phyloP scores from a whole-genome alignment of 2,113 vertebrate genomes.

The Haemorhous mexicanus region DNA sequence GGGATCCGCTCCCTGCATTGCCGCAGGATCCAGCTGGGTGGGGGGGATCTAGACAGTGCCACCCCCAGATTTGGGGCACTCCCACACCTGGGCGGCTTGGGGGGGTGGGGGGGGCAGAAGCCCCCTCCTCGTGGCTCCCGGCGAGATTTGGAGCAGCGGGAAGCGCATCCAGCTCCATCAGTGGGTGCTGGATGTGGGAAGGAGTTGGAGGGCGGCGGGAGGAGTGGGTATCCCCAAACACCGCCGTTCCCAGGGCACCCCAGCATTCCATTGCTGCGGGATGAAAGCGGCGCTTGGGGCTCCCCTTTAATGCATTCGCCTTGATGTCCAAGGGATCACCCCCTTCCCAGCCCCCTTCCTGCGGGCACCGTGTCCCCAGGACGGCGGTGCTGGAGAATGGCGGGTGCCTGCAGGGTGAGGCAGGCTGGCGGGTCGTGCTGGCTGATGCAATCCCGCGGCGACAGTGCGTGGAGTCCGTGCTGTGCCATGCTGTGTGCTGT shows the following conservation, averaged over 20 bases:
- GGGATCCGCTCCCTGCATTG: not conserved
- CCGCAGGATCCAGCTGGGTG: not conserved
- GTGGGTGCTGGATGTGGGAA: not conserved
- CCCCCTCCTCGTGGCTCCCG: too few species aligned
- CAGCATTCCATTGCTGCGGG: not conserved
- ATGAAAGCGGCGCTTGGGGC: not conserved
- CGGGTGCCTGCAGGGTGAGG: not conserved
- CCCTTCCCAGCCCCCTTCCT: not conserved
- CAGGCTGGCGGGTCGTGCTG: not conserved
- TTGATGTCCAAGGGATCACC: not conserved
- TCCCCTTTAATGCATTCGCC: not conserved
- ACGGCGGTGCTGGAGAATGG: not conserved
- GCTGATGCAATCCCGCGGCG: not conserved
- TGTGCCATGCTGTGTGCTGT: not conserved
- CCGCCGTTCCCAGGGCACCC: not conserved
- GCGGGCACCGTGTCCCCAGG: not conserved
- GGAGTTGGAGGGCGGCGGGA: not conserved
- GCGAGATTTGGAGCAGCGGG: not conserved
- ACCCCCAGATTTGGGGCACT: too few species aligned
- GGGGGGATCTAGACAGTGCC: not conserved
- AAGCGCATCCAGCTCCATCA: not conserved
- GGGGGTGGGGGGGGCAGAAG: not conserved
- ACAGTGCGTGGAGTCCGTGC: not conserved
- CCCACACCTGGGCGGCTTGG: accelerated
- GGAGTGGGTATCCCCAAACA: not conserved